Evolutionary conservation across 2,797 vertebrate species (phyloP).

Genomic region (Molossus alvarezi): DNA sequence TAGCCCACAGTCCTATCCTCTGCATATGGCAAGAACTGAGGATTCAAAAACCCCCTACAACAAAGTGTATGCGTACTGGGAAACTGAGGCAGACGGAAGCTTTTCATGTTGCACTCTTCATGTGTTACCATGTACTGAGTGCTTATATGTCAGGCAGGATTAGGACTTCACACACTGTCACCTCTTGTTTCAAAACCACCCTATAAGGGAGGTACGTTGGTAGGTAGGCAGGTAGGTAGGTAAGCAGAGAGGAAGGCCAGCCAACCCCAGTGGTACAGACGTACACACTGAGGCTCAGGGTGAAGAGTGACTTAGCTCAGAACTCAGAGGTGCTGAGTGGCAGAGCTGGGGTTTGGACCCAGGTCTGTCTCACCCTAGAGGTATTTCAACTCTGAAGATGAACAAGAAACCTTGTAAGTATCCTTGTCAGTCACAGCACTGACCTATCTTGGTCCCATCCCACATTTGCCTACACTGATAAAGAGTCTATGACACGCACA

Average conservation of each 20-base stretch:
- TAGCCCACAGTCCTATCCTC: neutral
- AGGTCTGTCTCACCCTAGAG: neutral
- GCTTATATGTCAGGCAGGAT: neutral
- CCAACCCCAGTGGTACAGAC: neutral
- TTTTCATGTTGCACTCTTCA: neutral
- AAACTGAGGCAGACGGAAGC: fast-evolving
- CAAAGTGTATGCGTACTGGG: fast-evolving
- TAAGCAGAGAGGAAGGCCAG: neutral
- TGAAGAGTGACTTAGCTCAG: neutral
- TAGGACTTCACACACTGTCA: neutral
- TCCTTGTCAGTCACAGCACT: neutral
- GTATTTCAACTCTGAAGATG: neutral
- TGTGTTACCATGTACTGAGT: neutral
- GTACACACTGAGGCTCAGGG: neutral
- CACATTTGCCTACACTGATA: neutral
- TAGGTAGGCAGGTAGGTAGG: neutral
- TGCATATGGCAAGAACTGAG: neutral
- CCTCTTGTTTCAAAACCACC: neutral
- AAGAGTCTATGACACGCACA: neutral
- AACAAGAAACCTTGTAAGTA: neutral
- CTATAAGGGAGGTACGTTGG: no score
- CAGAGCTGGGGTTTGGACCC: neutral
- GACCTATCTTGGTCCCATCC: neutral
- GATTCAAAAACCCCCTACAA: neutral
- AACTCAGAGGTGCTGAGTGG: neutral